A percentile compares a stretch with the other conserved stretches of the same genome.
These are phyloP conservation scores for Recurvirostra avosetta DNA, from an alignment of 2,113 vertebrate species.

Conservation along the genomic window DNA sequence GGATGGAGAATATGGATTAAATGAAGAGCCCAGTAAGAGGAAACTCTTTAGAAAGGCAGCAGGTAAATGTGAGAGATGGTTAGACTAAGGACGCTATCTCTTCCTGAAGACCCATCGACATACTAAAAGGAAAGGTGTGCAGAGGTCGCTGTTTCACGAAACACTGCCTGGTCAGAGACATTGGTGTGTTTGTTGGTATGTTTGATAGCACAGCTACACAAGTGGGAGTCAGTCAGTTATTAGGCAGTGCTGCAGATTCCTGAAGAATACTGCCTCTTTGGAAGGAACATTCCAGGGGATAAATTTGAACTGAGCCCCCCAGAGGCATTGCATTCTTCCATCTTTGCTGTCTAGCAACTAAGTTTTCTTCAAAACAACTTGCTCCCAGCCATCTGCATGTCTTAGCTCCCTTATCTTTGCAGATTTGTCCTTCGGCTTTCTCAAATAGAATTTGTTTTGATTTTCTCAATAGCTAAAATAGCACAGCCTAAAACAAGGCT, in stretches of 20 bases:
- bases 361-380: background rate
- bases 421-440: background rate
- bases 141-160: background rate
- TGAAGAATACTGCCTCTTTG: background rate
- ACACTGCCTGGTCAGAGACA: background rate
- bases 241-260: background rate
- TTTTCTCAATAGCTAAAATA: background rate
- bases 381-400: background rate
- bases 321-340: background rate
- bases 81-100: background rate
- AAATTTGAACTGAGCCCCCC: background rate
- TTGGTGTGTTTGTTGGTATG: fast-evolving
- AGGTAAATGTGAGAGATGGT: background rate
- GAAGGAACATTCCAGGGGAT: background rate
- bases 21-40: background rate
- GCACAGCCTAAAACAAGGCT: background rate
- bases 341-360: background rate
- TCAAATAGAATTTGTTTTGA: background rate
- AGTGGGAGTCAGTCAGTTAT: background rate
- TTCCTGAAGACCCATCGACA: background rate
- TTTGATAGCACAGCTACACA: fast-evolving
- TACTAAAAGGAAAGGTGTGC: background rate
- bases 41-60: background rate
- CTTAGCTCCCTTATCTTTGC: background rate
- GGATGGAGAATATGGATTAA: background rate